A percentile compares a stretch with the other conserved stretches of the same genome.
phyloP scores from a whole-genome alignment of 1,140 invertebrate genomes.

The Cotesia chilonis region DNA sequence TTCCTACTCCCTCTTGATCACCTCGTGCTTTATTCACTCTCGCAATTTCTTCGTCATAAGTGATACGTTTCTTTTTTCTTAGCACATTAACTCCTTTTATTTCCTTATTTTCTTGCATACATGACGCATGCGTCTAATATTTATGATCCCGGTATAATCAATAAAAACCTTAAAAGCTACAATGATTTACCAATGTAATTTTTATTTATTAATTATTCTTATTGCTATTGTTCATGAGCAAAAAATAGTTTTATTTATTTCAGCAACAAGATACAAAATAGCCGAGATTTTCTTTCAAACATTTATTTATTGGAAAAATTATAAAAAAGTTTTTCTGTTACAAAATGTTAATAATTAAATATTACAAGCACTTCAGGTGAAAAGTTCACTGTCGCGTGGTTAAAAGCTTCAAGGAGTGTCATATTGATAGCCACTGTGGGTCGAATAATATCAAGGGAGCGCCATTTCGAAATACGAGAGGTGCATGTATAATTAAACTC shows the following conservation, averaged over 20 bases:
- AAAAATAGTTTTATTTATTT: too few relatives aligned
- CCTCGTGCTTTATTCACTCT: neutral
- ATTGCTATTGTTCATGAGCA: too few relatives aligned
- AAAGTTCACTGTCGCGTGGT: slow-evolving; percentile 25
- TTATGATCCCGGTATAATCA: neutral
- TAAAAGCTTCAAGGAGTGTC: neutral
- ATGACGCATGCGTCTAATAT: neutral
- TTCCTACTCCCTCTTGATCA: slow-evolving; percentile 25
- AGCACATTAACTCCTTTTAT: slow-evolving; percentile 3
- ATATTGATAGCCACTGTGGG: neutral
- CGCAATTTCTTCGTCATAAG: slow-evolving; percentile 16
- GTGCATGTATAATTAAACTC: slow-evolving; percentile 31
- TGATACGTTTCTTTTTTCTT: slow-evolving; percentile 28
- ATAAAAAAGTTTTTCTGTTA: too few relatives aligned
- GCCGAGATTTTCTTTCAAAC: too few relatives aligned
- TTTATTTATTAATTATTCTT: too few relatives aligned
- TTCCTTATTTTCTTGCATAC: slow-evolving; percentile 1
- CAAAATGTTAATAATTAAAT: neutral
- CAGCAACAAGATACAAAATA: too few relatives aligned
- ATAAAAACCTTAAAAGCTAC: too few relatives aligned
- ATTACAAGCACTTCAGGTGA: neutral
- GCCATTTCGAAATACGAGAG: slow-evolving; percentile 37
- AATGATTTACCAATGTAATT: too few relatives aligned
- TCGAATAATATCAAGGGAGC: slow-evolving; percentile 23
- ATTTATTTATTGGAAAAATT: too few relatives aligned